phyloP scores from a whole-genome alignment of 2,113 vertebrate species.

The Marcusenius ussheri region DNA sequence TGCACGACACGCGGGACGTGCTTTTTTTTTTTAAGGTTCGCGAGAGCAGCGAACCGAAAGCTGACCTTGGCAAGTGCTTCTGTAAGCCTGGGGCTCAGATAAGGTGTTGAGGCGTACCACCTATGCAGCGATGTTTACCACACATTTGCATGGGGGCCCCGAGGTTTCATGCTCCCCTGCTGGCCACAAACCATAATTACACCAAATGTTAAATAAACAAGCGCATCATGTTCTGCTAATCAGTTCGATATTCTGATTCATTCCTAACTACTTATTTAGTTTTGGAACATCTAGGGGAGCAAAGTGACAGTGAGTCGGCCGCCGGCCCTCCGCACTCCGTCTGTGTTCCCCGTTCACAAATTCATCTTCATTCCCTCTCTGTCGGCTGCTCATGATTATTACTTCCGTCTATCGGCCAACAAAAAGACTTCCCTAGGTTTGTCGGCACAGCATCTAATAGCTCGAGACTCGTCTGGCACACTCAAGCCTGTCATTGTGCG shows the following conservation, averaged over 20 bases:
- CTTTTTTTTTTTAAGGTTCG: not conserved
- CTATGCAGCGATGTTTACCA: not conserved
- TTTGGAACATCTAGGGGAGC: not conserved
- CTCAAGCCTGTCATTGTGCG: not conserved
- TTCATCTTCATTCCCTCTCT: not conserved
- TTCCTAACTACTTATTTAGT: not conserved
- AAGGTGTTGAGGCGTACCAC: not conserved
- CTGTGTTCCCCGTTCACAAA: not conserved
- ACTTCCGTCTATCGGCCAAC: not conserved
- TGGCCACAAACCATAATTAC: not conserved
- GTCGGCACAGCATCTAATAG: not conserved
- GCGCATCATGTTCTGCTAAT: not conserved
- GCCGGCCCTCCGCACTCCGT: not conserved
- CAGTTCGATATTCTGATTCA: not conserved
- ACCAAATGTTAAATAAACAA: not conserved
- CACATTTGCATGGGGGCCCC: not conserved
- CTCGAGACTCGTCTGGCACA: not conserved
- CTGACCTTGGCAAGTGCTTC: not conserved
- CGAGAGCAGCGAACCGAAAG: not conserved
- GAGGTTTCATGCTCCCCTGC: not conserved
- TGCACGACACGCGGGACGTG: not conserved
- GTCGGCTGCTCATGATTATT: not conserved
- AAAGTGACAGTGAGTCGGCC: not conserved
- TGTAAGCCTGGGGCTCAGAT: not conserved
- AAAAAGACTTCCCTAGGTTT: not conserved